Percentiles rank a stretch among this genome's conserved stretches.
These are phyloP conservation scores for Yoshiicerus persimilis DNA, from an alignment of 1,140 invertebrate genomes.

Conservation along the genomic window DNA sequence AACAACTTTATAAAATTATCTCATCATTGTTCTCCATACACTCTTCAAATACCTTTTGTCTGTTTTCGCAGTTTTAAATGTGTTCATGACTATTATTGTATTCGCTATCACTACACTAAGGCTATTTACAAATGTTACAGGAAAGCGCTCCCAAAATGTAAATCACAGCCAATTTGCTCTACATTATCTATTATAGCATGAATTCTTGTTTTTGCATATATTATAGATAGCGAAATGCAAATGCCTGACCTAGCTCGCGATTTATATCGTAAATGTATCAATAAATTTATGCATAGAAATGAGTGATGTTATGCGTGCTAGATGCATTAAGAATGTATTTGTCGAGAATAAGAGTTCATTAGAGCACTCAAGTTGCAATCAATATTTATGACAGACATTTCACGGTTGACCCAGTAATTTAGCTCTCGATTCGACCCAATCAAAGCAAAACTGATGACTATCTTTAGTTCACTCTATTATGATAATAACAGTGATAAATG, in stretches of 20 bases:
- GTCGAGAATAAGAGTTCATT: constrained; percentile 7
- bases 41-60: not conserved
- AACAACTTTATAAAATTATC: constrained; percentile 18
- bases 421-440: constrained; percentile 21
- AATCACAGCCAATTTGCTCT: no score
- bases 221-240: not conserved
- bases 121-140: no score
- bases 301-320: not conserved
- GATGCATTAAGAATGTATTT: not conserved
- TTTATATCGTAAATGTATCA: not conserved
- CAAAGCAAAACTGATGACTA: constrained; percentile 12
- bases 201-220: not conserved
- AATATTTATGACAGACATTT: constrained; percentile 19
- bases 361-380: not conserved
- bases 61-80: not conserved
- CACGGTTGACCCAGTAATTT: constrained; percentile 12
- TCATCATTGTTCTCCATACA: not conserved
- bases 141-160: no score
- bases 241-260: not conserved
- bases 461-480: constrained; percentile 11
- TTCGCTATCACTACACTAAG: not conserved
- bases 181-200: not conserved
- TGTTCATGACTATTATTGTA: not conserved
- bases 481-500: constrained; percentile 18
- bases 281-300: not conserved